These are phyloP conservation scores for Amyelois transitella DNA, from an alignment of 1,140 invertebrate species.

Conservation along the genomic window DNA sequence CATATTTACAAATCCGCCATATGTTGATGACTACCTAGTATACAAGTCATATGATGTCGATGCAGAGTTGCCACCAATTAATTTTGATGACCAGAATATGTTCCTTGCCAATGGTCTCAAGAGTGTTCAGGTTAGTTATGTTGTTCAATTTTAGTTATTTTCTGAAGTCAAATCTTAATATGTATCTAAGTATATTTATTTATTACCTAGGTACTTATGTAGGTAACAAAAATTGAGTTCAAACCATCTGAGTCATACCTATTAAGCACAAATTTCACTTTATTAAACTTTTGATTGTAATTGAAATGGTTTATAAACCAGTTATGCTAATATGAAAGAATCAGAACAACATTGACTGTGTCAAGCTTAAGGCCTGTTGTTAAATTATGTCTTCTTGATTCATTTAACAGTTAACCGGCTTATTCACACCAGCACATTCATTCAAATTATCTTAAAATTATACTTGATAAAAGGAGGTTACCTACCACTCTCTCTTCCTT, in stretches of 20 bases:
- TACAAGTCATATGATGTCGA: conserved; percentile 56
- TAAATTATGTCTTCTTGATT: not conserved
- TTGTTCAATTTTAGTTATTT: not conserved
- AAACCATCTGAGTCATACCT: not conserved
- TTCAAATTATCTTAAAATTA: too few species aligned
- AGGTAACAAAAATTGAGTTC: too few species aligned
- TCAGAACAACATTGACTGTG: not conserved
- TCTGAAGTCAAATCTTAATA: too few species aligned
- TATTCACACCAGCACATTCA: too few species aligned
- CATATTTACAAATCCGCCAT: conserved; percentile 49
- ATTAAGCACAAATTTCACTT: not conserved
- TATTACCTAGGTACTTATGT: too few species aligned
- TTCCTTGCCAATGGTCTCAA: conserved; percentile 64
- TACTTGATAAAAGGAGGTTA: too few species aligned
- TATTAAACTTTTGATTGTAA: not conserved
- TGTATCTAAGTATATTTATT: too few species aligned
- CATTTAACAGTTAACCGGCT: not conserved
- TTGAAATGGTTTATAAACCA: not conserved
- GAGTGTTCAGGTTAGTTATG: conserved; percentile 51
- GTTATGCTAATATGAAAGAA: not conserved
- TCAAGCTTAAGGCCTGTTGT: not conserved
- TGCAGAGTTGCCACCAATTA: conserved; percentile 24
- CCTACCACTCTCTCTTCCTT: too few species aligned
- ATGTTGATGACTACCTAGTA: conserved; percentile 48
- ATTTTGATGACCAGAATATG: conserved; percentile 34